Percentiles rank a stretch among this genome's conserved stretches.
Conservation (phyloP, 2,797 vertebrate genomes). For the Tolypeutes matacus region DNA sequence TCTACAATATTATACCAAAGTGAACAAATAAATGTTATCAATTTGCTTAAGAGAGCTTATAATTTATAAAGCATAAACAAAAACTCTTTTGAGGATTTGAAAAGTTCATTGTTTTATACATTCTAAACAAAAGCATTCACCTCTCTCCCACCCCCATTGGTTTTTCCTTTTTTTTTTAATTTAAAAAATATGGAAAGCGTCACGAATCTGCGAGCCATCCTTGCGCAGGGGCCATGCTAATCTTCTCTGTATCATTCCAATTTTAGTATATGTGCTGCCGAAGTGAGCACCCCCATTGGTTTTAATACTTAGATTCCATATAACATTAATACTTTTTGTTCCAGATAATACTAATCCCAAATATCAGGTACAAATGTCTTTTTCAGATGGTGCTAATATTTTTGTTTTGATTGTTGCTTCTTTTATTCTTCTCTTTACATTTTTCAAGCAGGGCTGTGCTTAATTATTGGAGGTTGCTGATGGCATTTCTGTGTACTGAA, state of each 20-base stretch:
- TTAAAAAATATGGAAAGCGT: no score
- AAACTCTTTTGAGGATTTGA: constrained; percentile 40
- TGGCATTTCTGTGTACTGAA: not conserved
- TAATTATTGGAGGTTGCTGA: not conserved
- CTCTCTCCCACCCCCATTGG: not conserved
- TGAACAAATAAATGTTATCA: not conserved
- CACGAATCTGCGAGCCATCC: no score
- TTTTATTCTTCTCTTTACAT: not conserved
- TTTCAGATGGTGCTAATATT: constrained; percentile 12
- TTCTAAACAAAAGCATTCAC: constrained; percentile 42
- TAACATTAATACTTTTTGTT: constrained; percentile 48
- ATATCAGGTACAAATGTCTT: not conserved
- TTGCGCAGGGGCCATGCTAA: no score
- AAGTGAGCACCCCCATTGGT: constrained; percentile 23
- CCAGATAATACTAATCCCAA: not conserved
- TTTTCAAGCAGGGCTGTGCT: not conserved
- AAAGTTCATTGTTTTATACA: constrained; percentile 67
- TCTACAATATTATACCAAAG: constrained; percentile 23
- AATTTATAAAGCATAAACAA: constrained; percentile 69
- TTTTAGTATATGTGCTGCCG: no score
- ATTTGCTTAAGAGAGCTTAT: constrained; percentile 52
- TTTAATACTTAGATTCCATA: constrained; percentile 25
- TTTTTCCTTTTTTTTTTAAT: no score
- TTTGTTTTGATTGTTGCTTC: not conserved
- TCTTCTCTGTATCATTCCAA: no score